These are phyloP conservation scores for Dascyllus trimaculatus DNA, from an alignment of 2,113 vertebrate species.

Conservation along the genomic window DNA sequence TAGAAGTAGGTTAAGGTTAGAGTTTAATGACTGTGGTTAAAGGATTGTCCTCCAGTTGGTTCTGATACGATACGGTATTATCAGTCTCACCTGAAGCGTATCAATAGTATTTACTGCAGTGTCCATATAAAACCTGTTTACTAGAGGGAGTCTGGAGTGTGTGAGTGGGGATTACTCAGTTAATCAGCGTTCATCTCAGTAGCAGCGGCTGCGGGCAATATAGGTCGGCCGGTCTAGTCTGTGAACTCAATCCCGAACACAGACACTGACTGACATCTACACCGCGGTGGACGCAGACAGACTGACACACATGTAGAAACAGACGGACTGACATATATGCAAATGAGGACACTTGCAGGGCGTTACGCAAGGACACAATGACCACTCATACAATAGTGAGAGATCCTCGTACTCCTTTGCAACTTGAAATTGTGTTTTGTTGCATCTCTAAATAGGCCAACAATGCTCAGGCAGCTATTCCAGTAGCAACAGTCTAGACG, in stretches of 20 bases:
- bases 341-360: slow-evolving; percentile 45
- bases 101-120: slow-evolving; percentile 23
- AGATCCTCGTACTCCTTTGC: neutral
- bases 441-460: slow-evolving; percentile 58
- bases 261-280: slow-evolving; percentile 44
- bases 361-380: slow-evolving; percentile 38
- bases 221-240: slow-evolving; percentile 74
- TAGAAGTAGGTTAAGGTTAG: slow-evolving; percentile 36
- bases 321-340: slow-evolving; percentile 58
- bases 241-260: slow-evolving; percentile 78
- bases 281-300: slow-evolving; percentile 26
- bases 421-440: slow-evolving; percentile 16
- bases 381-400: neutral
- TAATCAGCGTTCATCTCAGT: slow-evolving; percentile 28
- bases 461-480: slow-evolving; percentile 37
- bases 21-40: slow-evolving; percentile 22
- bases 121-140: slow-evolving; percentile 43
- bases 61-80: slow-evolving; percentile 24
- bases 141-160: slow-evolving; percentile 1
- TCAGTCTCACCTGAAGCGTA: slow-evolving; percentile 29
- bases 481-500: slow-evolving; percentile 39
- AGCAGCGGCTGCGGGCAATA: slow-evolving; percentile 61
- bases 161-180: slow-evolving; percentile 44
- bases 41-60: slow-evolving; percentile 15
- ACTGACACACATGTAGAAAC: slow-evolving; percentile 51